Evolutionary conservation across 2,113 vertebrate species (phyloP), one percentile per base, ranked within the genome.

Genomic region (Sceloporus tristichus): DNA sequence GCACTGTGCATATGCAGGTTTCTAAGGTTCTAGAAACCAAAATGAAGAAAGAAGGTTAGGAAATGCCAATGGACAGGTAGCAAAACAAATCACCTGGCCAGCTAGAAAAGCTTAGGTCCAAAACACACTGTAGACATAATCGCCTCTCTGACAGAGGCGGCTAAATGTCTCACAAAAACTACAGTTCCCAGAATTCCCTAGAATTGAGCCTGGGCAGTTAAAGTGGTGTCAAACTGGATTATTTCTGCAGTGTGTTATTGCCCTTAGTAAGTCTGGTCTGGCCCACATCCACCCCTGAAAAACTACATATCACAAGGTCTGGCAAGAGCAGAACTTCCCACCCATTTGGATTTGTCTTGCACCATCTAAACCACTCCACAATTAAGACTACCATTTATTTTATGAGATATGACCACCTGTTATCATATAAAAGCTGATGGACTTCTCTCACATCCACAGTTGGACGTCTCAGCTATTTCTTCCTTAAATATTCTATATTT

Each of bases 401-500:
- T 34, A 19, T 66, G 40, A 48, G 62, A 68, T 54, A 68, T 40
- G 53, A 86, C 16, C 16, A 85, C 9, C 25, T 25, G 42, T 42
- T 18, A 34, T 14, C 68, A 8, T 8, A 38, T 21, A 78, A 1
- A 14, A 79, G 42, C 54, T 54, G 53, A 53, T 16, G 18, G 2
- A 62, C 59, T 62, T 16, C 18, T 62, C 14, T 62, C 25, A 71
- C 9, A 11, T 71, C 25, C 78, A 21, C 40, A 74, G 9, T n/a
- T 53, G 29, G 38, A 3, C 11, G 9, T 29, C 27, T 48, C 91
- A 94, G 88, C 91, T 88, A 90, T 88, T 87, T 92, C 93, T 87
- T 90, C 91, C 84, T 87, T 85, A 92, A 94, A 94, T 76, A 74
- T 71, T 91, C 92, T 76, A 74, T 78, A 95, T 77, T 90, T 94